Percentiles rank a stretch among this genome's conserved stretches.
These are phyloP conservation scores for Siniperca undulata DNA, from an alignment of 2,797 vertebrate genomes.

Conservation along the genomic window DNA sequence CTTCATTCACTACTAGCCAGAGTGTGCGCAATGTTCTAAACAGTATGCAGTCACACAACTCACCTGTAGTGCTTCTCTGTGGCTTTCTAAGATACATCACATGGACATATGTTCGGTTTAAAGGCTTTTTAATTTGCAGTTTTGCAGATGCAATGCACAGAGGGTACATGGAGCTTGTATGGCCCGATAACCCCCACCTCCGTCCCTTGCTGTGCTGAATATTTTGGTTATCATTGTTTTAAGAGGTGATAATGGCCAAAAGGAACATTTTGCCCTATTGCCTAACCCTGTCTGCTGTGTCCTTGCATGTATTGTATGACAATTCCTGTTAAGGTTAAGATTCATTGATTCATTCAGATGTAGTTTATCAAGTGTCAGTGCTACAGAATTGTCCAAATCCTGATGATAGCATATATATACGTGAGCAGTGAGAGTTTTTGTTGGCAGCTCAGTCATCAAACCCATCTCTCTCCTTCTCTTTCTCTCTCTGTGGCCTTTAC, in stretches of 20 bases:
- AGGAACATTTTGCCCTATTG: not conserved
- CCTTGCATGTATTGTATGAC: too few relatives aligned
- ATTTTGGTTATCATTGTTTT: not conserved
- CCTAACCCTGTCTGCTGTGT: not conserved
- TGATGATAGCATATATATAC: not conserved
- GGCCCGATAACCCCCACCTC: not conserved
- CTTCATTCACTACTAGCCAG: not conserved
- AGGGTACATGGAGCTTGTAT: not conserved
- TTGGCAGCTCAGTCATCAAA: constrained; percentile 26
- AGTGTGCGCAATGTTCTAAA: not conserved
- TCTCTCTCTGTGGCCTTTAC: constrained; percentile 34
- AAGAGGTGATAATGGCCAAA: not conserved
- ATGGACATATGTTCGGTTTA: not conserved
- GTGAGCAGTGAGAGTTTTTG: constrained; percentile 13
- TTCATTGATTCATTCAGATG: not conserved
- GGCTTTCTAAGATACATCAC: not conserved
- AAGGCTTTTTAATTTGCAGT: not conserved
- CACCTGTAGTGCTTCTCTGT: too few relatives aligned
- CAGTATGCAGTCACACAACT: not conserved
- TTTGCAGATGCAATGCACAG: not conserved
- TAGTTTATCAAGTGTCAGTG: not conserved
- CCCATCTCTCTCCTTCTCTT: constrained; percentile 6
- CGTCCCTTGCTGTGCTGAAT: not conserved
- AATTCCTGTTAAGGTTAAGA: too few relatives aligned
- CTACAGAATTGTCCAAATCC: not conserved